Conservation (phyloP, 2,888 invertebrate species). For the Ctena decussata region DNA sequence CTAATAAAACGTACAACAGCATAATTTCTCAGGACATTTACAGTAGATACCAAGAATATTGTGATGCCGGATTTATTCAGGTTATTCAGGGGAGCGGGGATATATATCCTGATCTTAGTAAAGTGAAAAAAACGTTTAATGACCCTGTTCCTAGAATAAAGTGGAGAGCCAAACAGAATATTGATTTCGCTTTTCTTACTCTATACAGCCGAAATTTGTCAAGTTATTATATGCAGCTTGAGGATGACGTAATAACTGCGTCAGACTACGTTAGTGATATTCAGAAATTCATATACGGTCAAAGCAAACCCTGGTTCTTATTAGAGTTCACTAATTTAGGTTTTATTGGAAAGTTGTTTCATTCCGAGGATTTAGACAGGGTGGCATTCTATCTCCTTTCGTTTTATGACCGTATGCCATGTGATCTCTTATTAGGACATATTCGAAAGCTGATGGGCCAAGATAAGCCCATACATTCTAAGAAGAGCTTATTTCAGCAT, state of each 20-base stretch:
- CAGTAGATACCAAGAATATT: slow-evolving; percentile 63
- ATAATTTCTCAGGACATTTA: slow-evolving; percentile 59
- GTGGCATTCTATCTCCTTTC: slow-evolving; percentile 82
- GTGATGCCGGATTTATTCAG: slow-evolving; percentile 85
- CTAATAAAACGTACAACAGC: slow-evolving; percentile 74
- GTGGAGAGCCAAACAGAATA: slow-evolving; percentile 87
- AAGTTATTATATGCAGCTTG: slow-evolving; percentile 85
- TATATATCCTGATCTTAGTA: slow-evolving; percentile 76
- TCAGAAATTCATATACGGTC: slow-evolving; percentile 79
- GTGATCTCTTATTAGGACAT: slow-evolving; percentile 69
- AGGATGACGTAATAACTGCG: slow-evolving; percentile 86
- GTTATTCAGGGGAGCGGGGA: slow-evolving; percentile 79
- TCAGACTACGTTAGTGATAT: slow-evolving; percentile 83
- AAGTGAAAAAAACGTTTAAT: slow-evolving; percentile 80
- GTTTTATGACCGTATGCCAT: slow-evolving; percentile 70
- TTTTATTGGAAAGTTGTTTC: slow-evolving; percentile 77
- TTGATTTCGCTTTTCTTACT: slow-evolving; percentile 86
- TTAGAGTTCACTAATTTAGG: slow-evolving; percentile 75
- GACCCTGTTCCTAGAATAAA: slow-evolving; percentile 83
- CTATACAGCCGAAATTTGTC: slow-evolving; percentile 81
- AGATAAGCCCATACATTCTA: slow-evolving; percentile 47
- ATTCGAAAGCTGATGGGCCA: slow-evolving; percentile 65
- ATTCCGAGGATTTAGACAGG: slow-evolving; percentile 63
- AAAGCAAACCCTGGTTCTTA: slow-evolving; percentile 63
- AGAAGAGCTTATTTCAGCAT: slow-evolving; percentile 72